Conservation (phyloP, 1,140 invertebrate species). For the Hypothenemus hampei region DNA sequence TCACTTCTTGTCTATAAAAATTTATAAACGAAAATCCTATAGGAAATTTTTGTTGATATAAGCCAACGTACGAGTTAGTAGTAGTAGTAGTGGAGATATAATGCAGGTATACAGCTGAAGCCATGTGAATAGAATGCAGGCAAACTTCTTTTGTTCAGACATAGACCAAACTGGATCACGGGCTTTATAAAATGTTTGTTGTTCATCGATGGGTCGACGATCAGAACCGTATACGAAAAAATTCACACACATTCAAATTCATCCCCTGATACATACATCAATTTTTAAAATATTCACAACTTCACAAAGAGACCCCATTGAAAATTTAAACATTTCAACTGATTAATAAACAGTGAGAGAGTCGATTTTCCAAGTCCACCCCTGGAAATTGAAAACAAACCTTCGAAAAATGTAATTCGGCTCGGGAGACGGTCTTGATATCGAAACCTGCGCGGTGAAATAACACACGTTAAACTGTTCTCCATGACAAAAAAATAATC, state of each 20-base stretch:
- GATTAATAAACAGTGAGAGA: too few relatives aligned
- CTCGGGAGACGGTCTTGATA: conserved; percentile 9
- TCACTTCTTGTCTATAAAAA: too few relatives aligned
- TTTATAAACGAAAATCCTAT: too few relatives aligned
- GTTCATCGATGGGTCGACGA: conserved; percentile 6
- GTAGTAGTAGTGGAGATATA: conserved; percentile 33
- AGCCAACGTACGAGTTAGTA: too few relatives aligned
- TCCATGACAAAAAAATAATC: too few relatives aligned
- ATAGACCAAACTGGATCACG: conserved; percentile 25
- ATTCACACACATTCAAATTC: background rate
- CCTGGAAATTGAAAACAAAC: background rate
- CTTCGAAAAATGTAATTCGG: conserved; percentile 1
- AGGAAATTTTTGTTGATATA: too few relatives aligned
- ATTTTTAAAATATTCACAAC: too few relatives aligned
- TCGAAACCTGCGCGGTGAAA: conserved; percentile 17
- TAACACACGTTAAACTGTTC: too few relatives aligned
- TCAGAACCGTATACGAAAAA: conserved; percentile 8
- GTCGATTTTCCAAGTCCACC: background rate
- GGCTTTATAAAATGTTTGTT: conserved; percentile 19
- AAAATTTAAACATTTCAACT: too few relatives aligned
- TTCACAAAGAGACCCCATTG: too few relatives aligned
- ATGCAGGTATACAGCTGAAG: conserved; percentile 39
- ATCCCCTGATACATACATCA: too few relatives aligned
- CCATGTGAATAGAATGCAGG: conserved; percentile 39
- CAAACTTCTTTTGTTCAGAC: conserved; percentile 35